Evolutionary conservation across 2,113 vertebrate species (phyloP).

Genomic region (Scolopax mira): DNA sequence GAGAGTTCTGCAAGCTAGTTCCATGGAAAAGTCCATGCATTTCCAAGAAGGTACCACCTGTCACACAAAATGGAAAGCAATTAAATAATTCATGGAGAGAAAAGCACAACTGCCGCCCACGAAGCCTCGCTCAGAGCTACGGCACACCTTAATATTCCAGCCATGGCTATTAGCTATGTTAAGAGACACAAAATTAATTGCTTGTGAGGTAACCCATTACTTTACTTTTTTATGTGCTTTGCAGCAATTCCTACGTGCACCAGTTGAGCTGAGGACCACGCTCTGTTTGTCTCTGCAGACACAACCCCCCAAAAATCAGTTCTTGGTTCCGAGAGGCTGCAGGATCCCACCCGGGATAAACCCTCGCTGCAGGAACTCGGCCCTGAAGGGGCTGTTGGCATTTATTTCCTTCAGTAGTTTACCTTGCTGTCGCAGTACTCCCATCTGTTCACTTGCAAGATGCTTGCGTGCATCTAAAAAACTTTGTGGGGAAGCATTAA

Average conservation of each 20-base stretch:
- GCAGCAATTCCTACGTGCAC: background rate
- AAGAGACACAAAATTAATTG: background rate
- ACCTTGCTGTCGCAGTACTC: background rate
- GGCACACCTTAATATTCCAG: background rate
- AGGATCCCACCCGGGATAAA: background rate
- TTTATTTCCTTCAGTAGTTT: background rate
- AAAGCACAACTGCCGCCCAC: background rate
- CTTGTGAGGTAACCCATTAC: background rate
- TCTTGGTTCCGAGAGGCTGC: background rate
- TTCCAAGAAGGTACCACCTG: background rate
- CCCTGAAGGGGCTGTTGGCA: background rate
- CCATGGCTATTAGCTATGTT: background rate
- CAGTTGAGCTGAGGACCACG: background rate
- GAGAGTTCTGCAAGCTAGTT: background rate
- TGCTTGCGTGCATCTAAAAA: background rate
- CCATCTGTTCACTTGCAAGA: background rate
- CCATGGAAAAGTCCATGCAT: background rate
- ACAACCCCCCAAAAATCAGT: background rate
- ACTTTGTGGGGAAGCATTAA: background rate
- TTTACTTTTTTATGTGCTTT: background rate
- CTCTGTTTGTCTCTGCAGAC: background rate
- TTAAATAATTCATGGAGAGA: background rate
- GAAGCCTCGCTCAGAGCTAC: background rate
- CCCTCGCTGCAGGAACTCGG: background rate
- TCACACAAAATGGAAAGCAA: background rate